Base-by-base conservation (phyloP, 2,797 vertebrate species). In the Garrulus glandarius region DNA sequence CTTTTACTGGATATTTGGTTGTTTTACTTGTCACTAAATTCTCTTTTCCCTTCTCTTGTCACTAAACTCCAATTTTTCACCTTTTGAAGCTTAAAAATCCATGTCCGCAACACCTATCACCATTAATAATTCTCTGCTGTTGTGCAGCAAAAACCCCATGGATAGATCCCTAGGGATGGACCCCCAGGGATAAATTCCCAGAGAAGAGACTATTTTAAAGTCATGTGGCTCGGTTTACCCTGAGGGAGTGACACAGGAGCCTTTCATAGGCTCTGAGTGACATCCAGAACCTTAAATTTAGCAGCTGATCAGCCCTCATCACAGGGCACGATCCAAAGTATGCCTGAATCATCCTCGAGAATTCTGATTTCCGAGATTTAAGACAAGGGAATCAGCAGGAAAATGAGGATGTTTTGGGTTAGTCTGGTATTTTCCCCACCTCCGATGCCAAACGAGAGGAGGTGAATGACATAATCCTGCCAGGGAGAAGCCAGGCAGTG, bases 71-170 rank as follows among this genome's bases (percentile, higher is more conserved):
- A 17, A 30, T 44, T 70, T 56, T 67, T 65, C 15, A n/a, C 37
- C 1, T 11, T 36, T 56, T 15, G 15, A 69, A 44, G 57, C 43
- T 75, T 60, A 46, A 56, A 87, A 85, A 34, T 12, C 81, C 50
- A 7, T 15, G 15, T 15, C 74, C 0, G 0, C 46, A 13, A 14
- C 49, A 52, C 34, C 27, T 6, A 2, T 37, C 69, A 44, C 37
- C 6, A 1, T 27, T 41, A 57, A 72, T 68, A 56, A 64, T 11
- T 37, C 1, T 6, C 29, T 39, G 72, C 17, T 10, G 11, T 15
- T 10, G 12, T 13, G n/a, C 63, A 23, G 53, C 43, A 36, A 49
- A 43, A 46, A 30, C 9, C 13, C 39, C 55, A 3, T 4, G 27
- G 81, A 18, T 10, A n/a, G 5, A 59, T 32, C 55, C 53, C 55